Evolutionary conservation across 2,888 invertebrate species (phyloP), one percentile per base, ranked within the genome.

Genomic region (Branchipolynoe longqiensis): DNA sequence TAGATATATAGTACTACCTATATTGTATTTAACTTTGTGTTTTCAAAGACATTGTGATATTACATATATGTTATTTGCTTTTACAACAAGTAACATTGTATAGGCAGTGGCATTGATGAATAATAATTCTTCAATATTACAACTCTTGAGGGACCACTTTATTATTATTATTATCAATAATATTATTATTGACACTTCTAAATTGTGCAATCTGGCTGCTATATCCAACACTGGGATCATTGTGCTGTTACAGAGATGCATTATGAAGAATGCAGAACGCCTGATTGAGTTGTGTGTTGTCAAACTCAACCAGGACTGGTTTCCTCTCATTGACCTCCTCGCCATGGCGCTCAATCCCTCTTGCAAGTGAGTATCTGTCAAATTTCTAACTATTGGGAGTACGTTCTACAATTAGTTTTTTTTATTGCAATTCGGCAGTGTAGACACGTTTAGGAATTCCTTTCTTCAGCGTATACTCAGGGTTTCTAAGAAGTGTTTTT

Each of bases 281-380:
- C 95, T 98, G 90, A 96, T 99, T 89, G 97, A 98, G 94, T 95
- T 99, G 90, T 97, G 98, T 95, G 98, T 98, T 89, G 95, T 97
- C 91, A 98, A 98, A 94, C 95, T 99, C 93, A 96, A 96, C 64
- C 98, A 98, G 94, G 94, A 94, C 89, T 98, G 98, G 96, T 97
- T 97, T 91, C 97, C 98, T 91, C 95, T 98, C 90, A 95, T 99
- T 91, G 97, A 99, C 94, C 95, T 99, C 90, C 95, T 99, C 89
- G 97, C 98, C 87, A 97, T 98, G 96, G 96, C 97, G 89, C 96
- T 99, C 92, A 98, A 98, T 95, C 98, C 98, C 85, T 97, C 96
- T 93, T 98, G 97, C 95, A 99, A 98, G 96, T 97, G 95, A 95
- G 96, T 91, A 54, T 25, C 8, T n/a, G n/a, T n/a, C n/a, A n/a